Base-by-base conservation (phyloP, 2,797 vertebrate species). In the Hippopotamyrus pictus region DNA sequence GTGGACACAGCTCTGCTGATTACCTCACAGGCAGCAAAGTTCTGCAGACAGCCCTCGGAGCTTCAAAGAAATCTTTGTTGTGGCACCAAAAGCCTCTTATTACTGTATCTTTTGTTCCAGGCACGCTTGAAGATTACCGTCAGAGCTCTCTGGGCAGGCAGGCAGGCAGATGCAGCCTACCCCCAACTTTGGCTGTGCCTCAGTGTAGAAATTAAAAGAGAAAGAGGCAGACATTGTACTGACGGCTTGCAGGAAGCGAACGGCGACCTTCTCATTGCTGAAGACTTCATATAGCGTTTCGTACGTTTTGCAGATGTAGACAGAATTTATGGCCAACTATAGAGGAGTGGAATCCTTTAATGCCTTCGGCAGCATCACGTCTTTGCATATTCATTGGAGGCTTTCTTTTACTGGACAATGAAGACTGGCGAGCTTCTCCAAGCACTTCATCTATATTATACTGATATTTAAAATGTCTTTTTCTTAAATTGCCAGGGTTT, bases 351-450 rank as follows among this genome's bases (percentile, higher is more conserved):
- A 84, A 25, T 88, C 3, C 46, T 88, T 90, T 92, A 91, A 91
- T 90, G 90, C 84, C 84, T 92, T 92, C 53, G 86, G 90, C 91
- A 91, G n/a, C 48, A 87, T 29, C 89, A 88, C 76, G 88, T 90
- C 76, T 89, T 91, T 92, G 29, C 79, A 88, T 89, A 88, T 92
- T 91, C 88, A 92, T 89, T 87, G 88, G 33, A 73, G 69, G 46
- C 25, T 85, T 87, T 90, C 89, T 92, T 89, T 76, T 91, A 92
- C 33, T 50, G 9, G 54, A 86, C 84, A 86, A 82, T 82, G 76
- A 86, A 86, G 51, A 29, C 25, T 33, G 48, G 22, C 22, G 12
- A 22, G 29, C 25, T 33, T 86, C 46, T 86, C 51, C 25, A 11
- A 14, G 29, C 48, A 17, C 84, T 51, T 5, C 83, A 89, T 91